Conservation (phyloP, 2,888 invertebrate species). For the Metellina segmentata region DNA sequence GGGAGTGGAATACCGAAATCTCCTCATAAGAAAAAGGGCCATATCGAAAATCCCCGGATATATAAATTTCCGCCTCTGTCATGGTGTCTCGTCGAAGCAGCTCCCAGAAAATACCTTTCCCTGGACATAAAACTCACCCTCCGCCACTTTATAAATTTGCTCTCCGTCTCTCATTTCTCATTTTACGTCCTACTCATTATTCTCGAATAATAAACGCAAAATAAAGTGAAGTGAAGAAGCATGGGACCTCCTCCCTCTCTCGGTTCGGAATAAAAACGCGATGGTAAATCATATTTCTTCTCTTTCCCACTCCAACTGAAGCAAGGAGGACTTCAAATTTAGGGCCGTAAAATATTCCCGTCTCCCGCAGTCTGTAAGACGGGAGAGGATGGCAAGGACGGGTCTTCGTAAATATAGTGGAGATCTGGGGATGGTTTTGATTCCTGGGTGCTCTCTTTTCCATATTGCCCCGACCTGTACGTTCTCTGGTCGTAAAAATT, state of each 20-base stretch:
- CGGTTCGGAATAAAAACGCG: conserved; percentile 17
- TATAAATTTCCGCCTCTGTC: conserved; percentile 18
- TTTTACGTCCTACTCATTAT: conserved; percentile 21
- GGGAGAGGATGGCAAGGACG: not conserved
- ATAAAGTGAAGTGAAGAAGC: conserved; percentile 35
- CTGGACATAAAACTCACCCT: conserved; percentile 23
- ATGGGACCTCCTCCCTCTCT: not conserved
- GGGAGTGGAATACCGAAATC: no score
- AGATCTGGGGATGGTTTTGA: conserved; percentile 48
- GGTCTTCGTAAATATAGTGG: not conserved
- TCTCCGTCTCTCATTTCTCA: conserved; percentile 20
- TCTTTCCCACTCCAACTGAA: conserved; percentile 24
- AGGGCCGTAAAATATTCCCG: conserved; percentile 40
- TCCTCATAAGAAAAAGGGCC: no score
- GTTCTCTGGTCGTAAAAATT: conserved; percentile 39
- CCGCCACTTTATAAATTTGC: conserved; percentile 41
- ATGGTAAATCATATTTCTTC: conserved; percentile 41
- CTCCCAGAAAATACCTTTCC: not conserved
- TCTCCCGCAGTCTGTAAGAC: not conserved
- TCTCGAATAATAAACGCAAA: conserved; percentile 39
- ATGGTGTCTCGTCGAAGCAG: conserved; percentile 18
- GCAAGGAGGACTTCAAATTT: conserved; percentile 33
- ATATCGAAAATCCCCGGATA: not conserved
- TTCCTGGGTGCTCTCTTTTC: conserved; percentile 29
- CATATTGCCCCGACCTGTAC: conserved; percentile 44